Conservation (phyloP, 2,113 vertebrate species). For the Zosterops borbonicus region DNA sequence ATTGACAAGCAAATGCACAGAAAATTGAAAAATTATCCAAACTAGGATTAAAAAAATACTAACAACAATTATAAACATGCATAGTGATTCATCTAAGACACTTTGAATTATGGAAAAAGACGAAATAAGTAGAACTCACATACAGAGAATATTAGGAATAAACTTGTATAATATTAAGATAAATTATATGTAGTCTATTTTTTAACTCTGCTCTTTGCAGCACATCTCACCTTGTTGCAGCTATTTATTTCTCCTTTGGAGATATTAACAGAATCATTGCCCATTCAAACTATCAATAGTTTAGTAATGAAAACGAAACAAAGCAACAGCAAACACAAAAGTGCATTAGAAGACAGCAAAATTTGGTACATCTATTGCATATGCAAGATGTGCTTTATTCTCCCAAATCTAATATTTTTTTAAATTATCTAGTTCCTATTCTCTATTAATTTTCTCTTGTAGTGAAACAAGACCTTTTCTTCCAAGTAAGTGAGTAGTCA, state of each 20-base stretch:
- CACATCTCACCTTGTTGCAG: not conserved
- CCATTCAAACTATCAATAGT: not conserved
- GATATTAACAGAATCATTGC: not conserved
- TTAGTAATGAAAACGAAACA: not conserved
- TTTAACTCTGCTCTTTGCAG: not conserved
- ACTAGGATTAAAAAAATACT: not conserved
- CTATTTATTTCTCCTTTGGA: not conserved
- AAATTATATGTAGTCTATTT: not conserved
- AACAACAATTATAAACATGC: not conserved
- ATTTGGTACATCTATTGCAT: not conserved
- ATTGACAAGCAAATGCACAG: not conserved
- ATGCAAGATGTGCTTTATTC: not conserved
- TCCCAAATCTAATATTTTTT: not conserved
- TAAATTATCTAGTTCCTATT: not conserved
- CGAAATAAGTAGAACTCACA: not conserved
- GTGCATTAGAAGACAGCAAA: not conserved
- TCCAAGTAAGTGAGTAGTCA: not conserved
- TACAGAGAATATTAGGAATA: not conserved
- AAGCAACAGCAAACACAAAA: not conserved
- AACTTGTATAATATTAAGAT: not conserved
- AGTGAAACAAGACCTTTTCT: not conserved
- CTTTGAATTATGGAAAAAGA: not conserved
- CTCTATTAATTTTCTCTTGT: not conserved
- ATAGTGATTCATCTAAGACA: not conserved
- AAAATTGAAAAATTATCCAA: not conserved